Percentiles rank a stretch among this genome's conserved stretches.
phyloP scores from a whole-genome alignment of 2,888 invertebrate genomes.

The Rotaria socialis region DNA sequence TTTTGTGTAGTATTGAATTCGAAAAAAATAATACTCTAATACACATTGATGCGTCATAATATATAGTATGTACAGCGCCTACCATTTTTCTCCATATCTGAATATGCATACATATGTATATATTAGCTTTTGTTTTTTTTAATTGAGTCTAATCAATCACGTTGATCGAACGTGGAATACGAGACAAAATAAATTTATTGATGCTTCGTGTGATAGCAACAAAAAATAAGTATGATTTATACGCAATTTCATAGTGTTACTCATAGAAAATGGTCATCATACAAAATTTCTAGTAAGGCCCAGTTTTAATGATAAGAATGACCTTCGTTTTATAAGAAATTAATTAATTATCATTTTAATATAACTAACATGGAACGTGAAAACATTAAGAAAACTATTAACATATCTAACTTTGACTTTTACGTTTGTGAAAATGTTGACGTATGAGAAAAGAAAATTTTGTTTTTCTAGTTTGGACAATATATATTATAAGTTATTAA shows the following conservation, averaged over 20 bases:
- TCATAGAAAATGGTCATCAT: not conserved
- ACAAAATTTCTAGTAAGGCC: too few relatives aligned
- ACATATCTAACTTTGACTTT: too few relatives aligned
- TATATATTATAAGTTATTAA: not conserved
- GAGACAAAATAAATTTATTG: not conserved
- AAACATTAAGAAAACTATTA: too few relatives aligned
- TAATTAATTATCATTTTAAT: too few relatives aligned
- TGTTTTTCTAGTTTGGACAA: too few relatives aligned
- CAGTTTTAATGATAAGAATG: too few relatives aligned
- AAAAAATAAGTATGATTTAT: not conserved
- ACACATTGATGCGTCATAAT: not conserved
- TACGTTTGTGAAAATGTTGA: too few relatives aligned
- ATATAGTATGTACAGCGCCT: not conserved
- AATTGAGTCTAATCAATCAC: not conserved
- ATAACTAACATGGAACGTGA: too few relatives aligned
- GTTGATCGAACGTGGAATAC: not conserved
- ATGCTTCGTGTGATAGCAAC: not conserved
- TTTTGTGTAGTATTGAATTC: not conserved
- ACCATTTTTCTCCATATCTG: not conserved
- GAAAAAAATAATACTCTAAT: not conserved
- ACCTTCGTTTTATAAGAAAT: too few relatives aligned
- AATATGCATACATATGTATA: not conserved
- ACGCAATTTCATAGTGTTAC: not conserved
- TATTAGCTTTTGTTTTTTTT: not conserved
- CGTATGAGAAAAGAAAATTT: too few relatives aligned